A percentile compares a stretch with the other conserved stretches of the same genome.
Evolutionary conservation across 2,888 invertebrate species (phyloP).

Genomic region (Drosophila testacea): DNA sequence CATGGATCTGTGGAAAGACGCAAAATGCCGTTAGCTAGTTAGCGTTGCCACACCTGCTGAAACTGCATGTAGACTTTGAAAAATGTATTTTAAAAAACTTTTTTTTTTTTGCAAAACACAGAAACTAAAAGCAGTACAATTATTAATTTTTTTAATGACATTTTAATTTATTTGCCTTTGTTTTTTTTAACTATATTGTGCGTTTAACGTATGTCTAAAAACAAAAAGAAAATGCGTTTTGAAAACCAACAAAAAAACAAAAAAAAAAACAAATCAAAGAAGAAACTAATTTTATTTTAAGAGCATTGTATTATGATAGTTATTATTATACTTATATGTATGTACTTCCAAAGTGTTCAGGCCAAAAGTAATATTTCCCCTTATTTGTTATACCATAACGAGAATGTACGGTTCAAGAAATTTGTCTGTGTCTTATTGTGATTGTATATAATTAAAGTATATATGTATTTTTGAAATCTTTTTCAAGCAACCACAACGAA

Average conservation of each 20-base stretch:
- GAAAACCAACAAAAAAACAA: constrained; percentile 44
- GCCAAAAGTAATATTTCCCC: constrained; percentile 68
- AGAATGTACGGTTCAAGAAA: constrained; percentile 21
- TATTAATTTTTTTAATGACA: constrained; percentile 27
- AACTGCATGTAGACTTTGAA: constrained; percentile 15
- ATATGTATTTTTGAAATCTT: constrained; percentile 18
- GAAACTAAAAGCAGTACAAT: constrained; percentile 65
- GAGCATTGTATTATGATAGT: constrained; percentile 53
- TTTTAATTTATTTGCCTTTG: constrained; percentile 41
- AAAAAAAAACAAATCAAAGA: constrained; percentile 16
- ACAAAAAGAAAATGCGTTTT: constrained; percentile 41
- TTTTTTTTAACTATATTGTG: constrained; percentile 29
- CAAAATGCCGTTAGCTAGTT: constrained; percentile 36
- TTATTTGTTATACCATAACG: constrained; percentile 26
- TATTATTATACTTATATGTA: constrained; percentile 39
- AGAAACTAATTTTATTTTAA: constrained; percentile 18
- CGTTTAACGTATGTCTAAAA: constrained; percentile 47
- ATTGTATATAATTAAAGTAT: constrained; percentile 37
- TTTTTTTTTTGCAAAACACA: constrained; percentile 38
- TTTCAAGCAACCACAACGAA: constrained; percentile 48
- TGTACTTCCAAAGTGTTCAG: constrained; percentile 80
- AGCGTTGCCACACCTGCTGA: constrained; percentile 36
- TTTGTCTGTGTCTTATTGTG: constrained; percentile 35
- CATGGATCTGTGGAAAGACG: background rate
- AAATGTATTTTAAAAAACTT: constrained; percentile 24